These are phyloP conservation scores for Magallana angulata DNA, from an alignment of 1,140 invertebrate genomes.

Conservation along the genomic window DNA sequence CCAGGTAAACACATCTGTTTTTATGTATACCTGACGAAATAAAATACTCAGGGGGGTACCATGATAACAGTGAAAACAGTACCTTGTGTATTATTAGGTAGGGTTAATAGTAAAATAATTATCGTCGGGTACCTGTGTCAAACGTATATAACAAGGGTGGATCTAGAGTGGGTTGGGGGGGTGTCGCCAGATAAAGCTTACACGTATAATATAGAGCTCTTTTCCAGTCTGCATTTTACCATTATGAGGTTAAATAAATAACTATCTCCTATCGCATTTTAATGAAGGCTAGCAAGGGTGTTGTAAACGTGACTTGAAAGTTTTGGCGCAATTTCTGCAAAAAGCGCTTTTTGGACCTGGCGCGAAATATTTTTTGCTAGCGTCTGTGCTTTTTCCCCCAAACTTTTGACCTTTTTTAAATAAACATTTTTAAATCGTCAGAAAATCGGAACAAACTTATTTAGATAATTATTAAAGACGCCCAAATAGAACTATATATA, in stretches of 20 bases:
- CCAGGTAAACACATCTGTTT: not conserved
- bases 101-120: constrained; percentile 1
- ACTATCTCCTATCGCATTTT: constrained; percentile 8
- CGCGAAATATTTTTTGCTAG: constrained; percentile 5
- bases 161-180: no score
- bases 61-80: not conserved
- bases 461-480: constrained; percentile 9
- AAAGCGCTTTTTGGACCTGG: constrained; percentile 4
- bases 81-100: constrained; percentile 1
- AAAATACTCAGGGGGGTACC: constrained; percentile 1
- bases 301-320: not conserved
- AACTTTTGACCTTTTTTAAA: not conserved
- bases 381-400: constrained; percentile 13
- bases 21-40: constrained; percentile 21
- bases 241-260: constrained; percentile 24
- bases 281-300: constrained; percentile 14
- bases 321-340: constrained; percentile 11
- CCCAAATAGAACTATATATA: constrained; percentile 7
- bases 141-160: not conserved
- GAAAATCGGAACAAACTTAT: constrained; percentile 1
- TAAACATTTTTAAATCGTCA: constrained; percentile 9
- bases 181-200: not conserved
- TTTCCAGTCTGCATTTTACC: constrained; percentile 11
- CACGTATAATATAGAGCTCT: constrained; percentile 3
- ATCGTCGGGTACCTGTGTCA: not conserved